phyloP scores from a whole-genome alignment of 2,888 invertebrate species.

The Campaea margaritaria region DNA sequence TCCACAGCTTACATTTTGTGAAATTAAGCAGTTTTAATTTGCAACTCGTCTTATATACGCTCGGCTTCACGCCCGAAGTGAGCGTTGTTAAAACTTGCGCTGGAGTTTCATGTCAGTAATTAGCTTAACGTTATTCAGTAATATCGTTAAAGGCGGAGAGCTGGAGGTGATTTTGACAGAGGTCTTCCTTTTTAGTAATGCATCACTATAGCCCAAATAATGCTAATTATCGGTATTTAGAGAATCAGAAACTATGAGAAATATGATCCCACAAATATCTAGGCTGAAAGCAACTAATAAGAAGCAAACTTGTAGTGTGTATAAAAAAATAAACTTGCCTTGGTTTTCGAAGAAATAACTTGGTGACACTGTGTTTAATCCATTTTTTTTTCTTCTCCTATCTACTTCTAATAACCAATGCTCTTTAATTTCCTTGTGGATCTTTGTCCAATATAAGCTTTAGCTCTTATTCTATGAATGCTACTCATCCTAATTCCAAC shows the following conservation, averaged over 20 bases:
- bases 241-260: too few relatives aligned
- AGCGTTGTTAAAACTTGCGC: conserved; percentile 61
- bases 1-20: conserved; percentile 41
- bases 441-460: not conserved
- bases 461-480: conserved; percentile 46
- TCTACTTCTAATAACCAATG: too few relatives aligned
- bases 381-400: too few relatives aligned
- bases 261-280: too few relatives aligned
- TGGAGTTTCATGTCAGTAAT: conserved; percentile 73
- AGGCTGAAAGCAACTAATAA: too few relatives aligned
- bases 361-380: too few relatives aligned
- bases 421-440: not conserved
- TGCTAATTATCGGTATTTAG: too few relatives aligned
- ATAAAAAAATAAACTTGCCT: too few relatives aligned
- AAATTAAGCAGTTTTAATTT: conserved; percentile 65
- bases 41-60: conserved; percentile 49
- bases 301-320: too few relatives aligned
- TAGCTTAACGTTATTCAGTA: conserved; percentile 69
- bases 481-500: conserved; percentile 58
- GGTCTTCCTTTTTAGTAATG: not conserved
- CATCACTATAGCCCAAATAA: too few relatives aligned
- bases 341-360: too few relatives aligned
- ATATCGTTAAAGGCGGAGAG: conserved; percentile 50
- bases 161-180: not conserved
- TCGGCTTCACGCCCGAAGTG: conserved; percentile 31